Conservation (phyloP, 2,797 vertebrate species). For the Liasis olivaceus region DNA sequence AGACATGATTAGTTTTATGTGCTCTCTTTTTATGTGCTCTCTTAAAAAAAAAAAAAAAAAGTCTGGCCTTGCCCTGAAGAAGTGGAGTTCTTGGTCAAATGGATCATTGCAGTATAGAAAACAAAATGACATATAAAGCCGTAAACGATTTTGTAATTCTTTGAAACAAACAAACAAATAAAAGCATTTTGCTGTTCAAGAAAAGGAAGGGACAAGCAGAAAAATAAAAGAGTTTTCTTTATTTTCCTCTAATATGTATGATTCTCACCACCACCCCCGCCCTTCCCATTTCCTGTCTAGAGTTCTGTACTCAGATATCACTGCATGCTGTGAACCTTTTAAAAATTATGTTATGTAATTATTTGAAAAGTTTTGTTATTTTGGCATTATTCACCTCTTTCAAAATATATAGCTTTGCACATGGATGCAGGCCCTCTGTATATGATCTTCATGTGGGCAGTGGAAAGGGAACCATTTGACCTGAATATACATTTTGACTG, state of each 20-base stretch:
- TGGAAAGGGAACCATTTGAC: slow-evolving; percentile 40
- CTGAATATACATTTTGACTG: not conserved
- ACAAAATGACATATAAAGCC: not conserved
- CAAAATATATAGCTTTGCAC: slow-evolving; percentile 60
- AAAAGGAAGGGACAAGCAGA: not conserved
- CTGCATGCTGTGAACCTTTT: slow-evolving; percentile 6
- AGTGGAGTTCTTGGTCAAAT: not conserved
- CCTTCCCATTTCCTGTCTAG: not conserved
- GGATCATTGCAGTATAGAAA: not conserved
- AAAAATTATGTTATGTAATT: slow-evolving; percentile 54
- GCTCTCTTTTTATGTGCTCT: not conserved
- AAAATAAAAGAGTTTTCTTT: not conserved
- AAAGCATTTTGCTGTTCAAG: not conserved
- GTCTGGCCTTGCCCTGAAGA: slow-evolving; percentile 31
- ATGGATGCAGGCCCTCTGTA: slow-evolving; percentile 3
- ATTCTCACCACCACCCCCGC: not conserved
- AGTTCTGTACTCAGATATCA: slow-evolving; percentile 32
- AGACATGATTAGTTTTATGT: slow-evolving; percentile 21
- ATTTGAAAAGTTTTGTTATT: slow-evolving; percentile 62
- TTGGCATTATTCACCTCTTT: slow-evolving; percentile 57
- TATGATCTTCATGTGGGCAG: slow-evolving; percentile 38
- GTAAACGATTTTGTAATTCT: not conserved
- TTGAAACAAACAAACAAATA: not conserved
- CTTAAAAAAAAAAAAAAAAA: not conserved
- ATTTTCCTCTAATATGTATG: not conserved